Base-by-base conservation (phyloP, 2,888 invertebrate species). In the Dryomyza anilis region DNA sequence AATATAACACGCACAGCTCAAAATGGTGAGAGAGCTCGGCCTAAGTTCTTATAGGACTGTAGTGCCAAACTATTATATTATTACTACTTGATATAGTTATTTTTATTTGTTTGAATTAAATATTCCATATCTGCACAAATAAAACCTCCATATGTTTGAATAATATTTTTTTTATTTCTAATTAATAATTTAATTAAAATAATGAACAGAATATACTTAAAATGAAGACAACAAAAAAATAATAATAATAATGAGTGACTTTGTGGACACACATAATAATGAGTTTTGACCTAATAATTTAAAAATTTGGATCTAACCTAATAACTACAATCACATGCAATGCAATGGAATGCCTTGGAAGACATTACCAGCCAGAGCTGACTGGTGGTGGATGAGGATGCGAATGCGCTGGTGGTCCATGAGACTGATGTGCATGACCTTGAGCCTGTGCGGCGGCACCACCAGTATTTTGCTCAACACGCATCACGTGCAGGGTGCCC, bases 401-500 rank as follows among this genome's bases (percentile, higher is more conserved):
- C 58, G 16, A 30, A 30, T 25, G 10, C 50, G 23, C 29, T 21
- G 3, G 6, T 36, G 14, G 7, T 14, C 25, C 45, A 12, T 23
- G 33, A 14, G 12, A 36, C n/a, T n/a, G n/a, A n/a, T n/a, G n/a
- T 16, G 7, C 57, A 10, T 48, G 52, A 56, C 69, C 67, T 1
- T 25, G 63, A 19, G 23, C 33, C 30, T 57, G 45, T 7, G 61
- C 70, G 7, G 52, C 64, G 39, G 36, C 33, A 59, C 67, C 46
- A 12, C 65, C 58, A 16, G 53, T 30, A 39, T 50, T 39, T 7
- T 52, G 19, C 45, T 62, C 16, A 2, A 64, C 59, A 21, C 66
- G 70, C 69, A 67, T 78, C 61, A 78, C 69, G 63, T 80, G 73
- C n/a, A 79, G 67, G 1, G 70, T 72, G 46, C 79, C 79, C 4